phyloP scores from a whole-genome alignment of 2,113 vertebrate species.

The Zosterops japonicus region DNA sequence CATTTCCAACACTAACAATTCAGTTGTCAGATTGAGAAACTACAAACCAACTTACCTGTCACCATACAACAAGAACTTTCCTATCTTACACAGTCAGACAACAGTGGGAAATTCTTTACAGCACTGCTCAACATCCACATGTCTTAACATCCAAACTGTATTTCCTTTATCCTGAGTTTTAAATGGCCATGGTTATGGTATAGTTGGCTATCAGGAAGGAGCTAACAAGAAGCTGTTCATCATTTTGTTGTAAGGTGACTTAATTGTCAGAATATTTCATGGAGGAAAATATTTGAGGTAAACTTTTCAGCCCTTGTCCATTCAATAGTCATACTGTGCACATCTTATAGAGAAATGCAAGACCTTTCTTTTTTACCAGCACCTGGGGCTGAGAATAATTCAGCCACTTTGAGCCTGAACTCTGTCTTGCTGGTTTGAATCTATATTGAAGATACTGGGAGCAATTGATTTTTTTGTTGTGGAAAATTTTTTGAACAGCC shows the following conservation, averaged over 20 bases:
- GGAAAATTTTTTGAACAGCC: not conserved
- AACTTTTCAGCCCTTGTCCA: not conserved
- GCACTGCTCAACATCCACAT: not conserved
- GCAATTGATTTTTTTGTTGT: not conserved
- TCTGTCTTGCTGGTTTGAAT: not conserved
- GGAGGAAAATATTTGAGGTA: not conserved
- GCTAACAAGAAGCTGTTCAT: not conserved
- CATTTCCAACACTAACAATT: not conserved
- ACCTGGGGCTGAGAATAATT: not conserved
- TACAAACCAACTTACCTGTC: not conserved
- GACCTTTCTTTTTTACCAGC: not conserved
- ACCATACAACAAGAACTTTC: not conserved
- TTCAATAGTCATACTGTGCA: not conserved
- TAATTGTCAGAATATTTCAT: not conserved
- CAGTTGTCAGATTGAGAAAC: not conserved
- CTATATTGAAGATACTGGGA: not conserved
- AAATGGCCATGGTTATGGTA: not conserved
- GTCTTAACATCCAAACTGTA: not conserved
- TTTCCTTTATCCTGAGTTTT: not conserved
- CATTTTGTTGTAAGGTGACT: not conserved
- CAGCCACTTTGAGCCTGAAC: not conserved
- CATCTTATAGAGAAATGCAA: not conserved
- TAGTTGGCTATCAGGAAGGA: not conserved
- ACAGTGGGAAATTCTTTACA: not conserved
- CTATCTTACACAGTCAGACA: not conserved